Base-by-base conservation (phyloP, 2,113 vertebrate genomes). In the Stegastes partitus region DNA sequence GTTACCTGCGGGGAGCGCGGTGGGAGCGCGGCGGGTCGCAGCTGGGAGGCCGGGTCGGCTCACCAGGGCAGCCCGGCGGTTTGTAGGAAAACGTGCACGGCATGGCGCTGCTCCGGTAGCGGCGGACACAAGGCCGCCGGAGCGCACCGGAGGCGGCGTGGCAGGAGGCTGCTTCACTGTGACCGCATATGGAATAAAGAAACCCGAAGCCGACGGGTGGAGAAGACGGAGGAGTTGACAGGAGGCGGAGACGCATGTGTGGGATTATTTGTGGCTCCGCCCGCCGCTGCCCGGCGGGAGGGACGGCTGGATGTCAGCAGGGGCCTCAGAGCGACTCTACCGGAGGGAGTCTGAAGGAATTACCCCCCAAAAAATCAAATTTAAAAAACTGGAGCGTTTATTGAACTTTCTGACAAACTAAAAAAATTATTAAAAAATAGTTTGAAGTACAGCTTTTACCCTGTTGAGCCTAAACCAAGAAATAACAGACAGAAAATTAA, bases 51-150 rank as follows among this genome's bases (percentile, higher is more conserved):
- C 62, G 50, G 34, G 6, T n/a, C 18, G 66, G 72, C 14, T 50
- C 56, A 22, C 23, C 69, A 22, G 67, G 28, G 77, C 65, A 83
- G 68, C 77, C 54, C 5, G 80, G 68, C 0, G 77, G 72, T n/a
- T 74, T 81, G 74, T 77, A 90, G 69, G 86, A 84, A 28, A 90
- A 87, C 2, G 87, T 88, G 81, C 87, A 91, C 51, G 79, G 89
- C 91, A 93, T 93, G 78, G 22, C 2, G 71, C 69, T 5, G 54
- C 68, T 3, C 1, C 50, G 22, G 76, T 8, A 25, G 39, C 44
- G 50, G 21, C 19, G 19, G 50, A 55, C 5, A 74, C 22, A 64
- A 37, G 49, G 45, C 10, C 28, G 22, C 26, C 12, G 49, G 19
- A 16, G 19, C 11, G 19, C 2, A 63, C 47, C 6, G 26, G 74